Evolutionary conservation across 1,140 invertebrate genomes (phyloP).

Genomic region (Ridgeia piscesae): DNA sequence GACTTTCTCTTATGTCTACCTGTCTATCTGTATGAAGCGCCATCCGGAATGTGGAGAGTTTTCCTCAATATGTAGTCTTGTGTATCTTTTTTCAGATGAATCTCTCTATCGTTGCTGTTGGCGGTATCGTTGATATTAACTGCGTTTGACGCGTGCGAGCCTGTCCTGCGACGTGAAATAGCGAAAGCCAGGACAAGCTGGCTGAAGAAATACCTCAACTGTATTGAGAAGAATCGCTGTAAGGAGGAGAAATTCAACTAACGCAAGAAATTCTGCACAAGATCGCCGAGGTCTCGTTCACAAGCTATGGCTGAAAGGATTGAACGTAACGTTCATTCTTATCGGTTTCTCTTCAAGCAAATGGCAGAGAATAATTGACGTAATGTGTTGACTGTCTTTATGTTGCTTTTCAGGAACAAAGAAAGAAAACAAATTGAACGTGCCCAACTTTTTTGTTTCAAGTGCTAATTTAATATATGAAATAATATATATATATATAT

Average conservation of each 20-base stretch:
- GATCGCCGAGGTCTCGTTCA: background rate
- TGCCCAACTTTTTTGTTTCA: no score
- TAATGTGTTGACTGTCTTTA: no score
- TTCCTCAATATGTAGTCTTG: no score
- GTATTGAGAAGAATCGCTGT: background rate
- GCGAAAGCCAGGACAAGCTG: background rate
- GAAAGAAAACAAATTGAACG: no score
- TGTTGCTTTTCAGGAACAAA: no score
- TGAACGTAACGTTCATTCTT: background rate
- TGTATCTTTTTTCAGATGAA: background rate
- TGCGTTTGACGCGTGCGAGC: background rate
- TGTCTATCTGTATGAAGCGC: no score
- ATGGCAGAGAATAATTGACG: no score
- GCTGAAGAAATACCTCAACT: background rate
- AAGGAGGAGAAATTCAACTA: background rate
- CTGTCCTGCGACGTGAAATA: background rate
- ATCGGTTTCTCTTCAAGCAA: background rate
- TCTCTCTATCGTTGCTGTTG: background rate
- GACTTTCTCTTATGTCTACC: no score
- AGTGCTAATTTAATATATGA: no score
- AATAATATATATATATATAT: no score
- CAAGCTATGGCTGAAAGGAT: background rate
- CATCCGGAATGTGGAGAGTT: no score
- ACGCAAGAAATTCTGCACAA: background rate
- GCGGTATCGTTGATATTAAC: background rate